phyloP scores from a whole-genome alignment of 92 coral and sea anemone species.

The Phenganax subtilis region DNA sequence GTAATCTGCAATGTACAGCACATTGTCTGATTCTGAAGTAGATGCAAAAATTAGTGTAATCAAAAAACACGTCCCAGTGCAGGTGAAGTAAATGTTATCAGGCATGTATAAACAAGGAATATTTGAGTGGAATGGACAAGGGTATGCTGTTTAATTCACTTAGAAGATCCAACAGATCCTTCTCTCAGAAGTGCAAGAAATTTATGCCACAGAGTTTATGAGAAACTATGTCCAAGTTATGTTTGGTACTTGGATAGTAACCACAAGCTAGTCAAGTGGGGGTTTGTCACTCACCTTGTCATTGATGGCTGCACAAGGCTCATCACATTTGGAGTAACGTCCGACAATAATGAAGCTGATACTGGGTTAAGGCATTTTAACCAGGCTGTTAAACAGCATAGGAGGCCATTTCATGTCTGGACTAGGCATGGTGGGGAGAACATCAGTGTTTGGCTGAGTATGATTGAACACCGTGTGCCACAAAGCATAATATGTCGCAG shows the following conservation, averaged over 20 bases:
- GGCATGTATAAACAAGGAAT: not conserved
- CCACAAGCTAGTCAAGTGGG: conserved; percentile 39
- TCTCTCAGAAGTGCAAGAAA: conserved; percentile 20
- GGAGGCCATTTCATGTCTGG: not conserved
- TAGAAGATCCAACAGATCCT: conserved; percentile 26
- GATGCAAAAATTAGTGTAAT: not conserved
- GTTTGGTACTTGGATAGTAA: conserved; percentile 37
- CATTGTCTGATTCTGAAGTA: not conserved
- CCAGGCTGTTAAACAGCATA: not conserved
- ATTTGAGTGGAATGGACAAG: not conserved
- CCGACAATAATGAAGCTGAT: not conserved
- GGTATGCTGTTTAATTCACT: conserved; percentile 6
- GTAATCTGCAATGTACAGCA: not conserved
- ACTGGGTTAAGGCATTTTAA: not conserved
- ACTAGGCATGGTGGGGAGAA: not conserved
- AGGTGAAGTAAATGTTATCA: conserved; percentile 7
- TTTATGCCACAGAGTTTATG: conserved; percentile 23
- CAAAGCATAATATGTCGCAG: not conserved
- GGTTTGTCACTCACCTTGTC: conserved; percentile 33
- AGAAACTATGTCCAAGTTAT: conserved; percentile 27
- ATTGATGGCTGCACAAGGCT: conserved; percentile 42
- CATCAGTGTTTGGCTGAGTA: not conserved
- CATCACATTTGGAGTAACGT: conserved; percentile 31
- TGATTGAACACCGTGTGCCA: not conserved
- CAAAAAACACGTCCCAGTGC: not conserved